Conservation (phyloP, 1,140 invertebrate genomes). For the Drosophila lowei region DNA sequence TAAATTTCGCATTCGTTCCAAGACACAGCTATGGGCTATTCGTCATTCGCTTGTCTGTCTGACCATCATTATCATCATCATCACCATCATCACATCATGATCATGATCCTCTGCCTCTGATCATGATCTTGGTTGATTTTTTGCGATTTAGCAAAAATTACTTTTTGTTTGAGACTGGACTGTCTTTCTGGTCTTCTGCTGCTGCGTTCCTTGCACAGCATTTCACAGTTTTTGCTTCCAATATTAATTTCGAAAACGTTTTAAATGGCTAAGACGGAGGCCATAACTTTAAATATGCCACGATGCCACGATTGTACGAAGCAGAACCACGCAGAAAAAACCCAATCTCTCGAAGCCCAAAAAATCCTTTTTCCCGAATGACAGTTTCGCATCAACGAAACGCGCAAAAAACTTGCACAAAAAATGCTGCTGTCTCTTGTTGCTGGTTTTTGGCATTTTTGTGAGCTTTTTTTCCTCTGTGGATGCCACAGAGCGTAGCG, state of each 20-base stretch:
- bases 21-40: slow-evolving; percentile 72
- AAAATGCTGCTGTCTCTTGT: slow-evolving; percentile 32
- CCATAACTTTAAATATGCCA: slow-evolving; percentile 76
- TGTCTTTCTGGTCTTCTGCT: slow-evolving; percentile 27
- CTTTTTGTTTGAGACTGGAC: slow-evolving; percentile 48
- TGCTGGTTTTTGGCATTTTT: slow-evolving; percentile 60
- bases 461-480: slow-evolving; percentile 44
- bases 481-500: slow-evolving; percentile 52
- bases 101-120: slow-evolving; percentile 23
- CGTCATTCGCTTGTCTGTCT: slow-evolving; percentile 79
- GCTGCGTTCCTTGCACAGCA: slow-evolving; percentile 79
- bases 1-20: slow-evolving; percentile 79
- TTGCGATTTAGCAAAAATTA: slow-evolving; percentile 68
- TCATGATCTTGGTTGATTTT: slow-evolving; percentile 44
- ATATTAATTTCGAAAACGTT: slow-evolving; percentile 82
- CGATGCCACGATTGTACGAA: slow-evolving; percentile 31
- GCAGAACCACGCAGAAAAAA: slow-evolving; percentile 20
- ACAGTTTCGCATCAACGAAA: slow-evolving; percentile 48
- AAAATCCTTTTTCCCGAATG: slow-evolving; percentile 63
- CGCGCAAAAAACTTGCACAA: slow-evolving; percentile 38
- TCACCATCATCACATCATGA: slow-evolving; percentile 22
- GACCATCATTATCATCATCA: slow-evolving; percentile 32
- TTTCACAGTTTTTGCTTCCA: slow-evolving; percentile 77
- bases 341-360: slow-evolving; percentile 20
- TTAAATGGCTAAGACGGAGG: slow-evolving; percentile 75